Evolutionary conservation across 2,888 invertebrate species (phyloP).

Genomic region (Ophonus ardosiacus): DNA sequence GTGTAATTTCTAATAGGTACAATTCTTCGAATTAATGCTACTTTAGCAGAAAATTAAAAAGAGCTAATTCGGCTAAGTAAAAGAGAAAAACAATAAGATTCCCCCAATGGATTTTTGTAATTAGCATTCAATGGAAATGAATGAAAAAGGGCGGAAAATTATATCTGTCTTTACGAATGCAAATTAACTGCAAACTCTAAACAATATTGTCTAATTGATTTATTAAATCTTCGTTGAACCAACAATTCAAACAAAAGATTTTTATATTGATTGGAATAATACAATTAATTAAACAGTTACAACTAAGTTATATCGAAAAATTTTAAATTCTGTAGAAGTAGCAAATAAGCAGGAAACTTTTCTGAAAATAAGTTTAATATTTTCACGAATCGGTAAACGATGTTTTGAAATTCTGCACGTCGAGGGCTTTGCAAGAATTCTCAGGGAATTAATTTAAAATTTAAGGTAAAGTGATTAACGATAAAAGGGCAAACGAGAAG

Average conservation of each 20-base stretch:
- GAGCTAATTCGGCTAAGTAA: slow-evolving; percentile 24
- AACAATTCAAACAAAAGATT: background rate
- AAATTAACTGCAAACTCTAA: slow-evolving; percentile 1
- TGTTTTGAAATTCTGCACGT: slow-evolving; percentile 29
- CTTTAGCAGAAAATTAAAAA: slow-evolving; percentile 17
- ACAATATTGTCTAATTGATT: slow-evolving; percentile 34
- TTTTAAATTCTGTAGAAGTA: background rate
- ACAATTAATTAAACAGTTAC: background rate
- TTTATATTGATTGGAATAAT: background rate
- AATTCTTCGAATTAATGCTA: background rate
- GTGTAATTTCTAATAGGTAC: background rate
- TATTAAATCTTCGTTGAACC: slow-evolving; percentile 2
- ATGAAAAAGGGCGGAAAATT: slow-evolving; percentile 27
- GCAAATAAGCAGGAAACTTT: background rate
- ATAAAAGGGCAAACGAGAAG: slow-evolving; percentile 51
- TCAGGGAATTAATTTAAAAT: slow-evolving; percentile 56
- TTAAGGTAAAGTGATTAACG: slow-evolving; percentile 60
- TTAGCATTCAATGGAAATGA: slow-evolving; percentile 32
- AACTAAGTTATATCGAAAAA: background rate
- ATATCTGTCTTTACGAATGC: slow-evolving; percentile 13
- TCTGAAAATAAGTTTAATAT: background rate
- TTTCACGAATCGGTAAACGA: slow-evolving; percentile 9
- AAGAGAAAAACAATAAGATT: slow-evolving; percentile 24
- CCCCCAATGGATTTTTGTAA: slow-evolving; percentile 34
- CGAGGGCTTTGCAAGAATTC: slow-evolving; percentile 14